A percentile compares a stretch with the other conserved stretches of the same genome.
phyloP scores from a whole-genome alignment of 2,888 invertebrate species.

The Caradrina kadenii region DNA sequence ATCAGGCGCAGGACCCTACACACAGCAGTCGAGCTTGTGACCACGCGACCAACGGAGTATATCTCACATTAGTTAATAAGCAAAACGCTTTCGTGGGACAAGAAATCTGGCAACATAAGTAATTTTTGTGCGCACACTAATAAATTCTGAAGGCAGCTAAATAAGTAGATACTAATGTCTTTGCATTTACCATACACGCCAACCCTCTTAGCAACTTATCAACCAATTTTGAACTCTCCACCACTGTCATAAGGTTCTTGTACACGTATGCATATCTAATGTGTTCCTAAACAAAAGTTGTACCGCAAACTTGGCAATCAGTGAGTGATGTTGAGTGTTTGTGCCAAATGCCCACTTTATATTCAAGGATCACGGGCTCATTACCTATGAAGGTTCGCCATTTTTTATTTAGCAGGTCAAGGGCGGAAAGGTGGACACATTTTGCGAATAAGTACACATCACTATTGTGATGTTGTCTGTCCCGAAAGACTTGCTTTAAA shows the following conservation, averaged over 20 bases:
- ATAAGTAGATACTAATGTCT: slow-evolving; percentile 42
- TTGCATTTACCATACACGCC: slow-evolving; percentile 22
- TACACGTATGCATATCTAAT: slow-evolving; percentile 29
- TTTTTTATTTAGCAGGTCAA: slow-evolving; percentile 56
- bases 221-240: slow-evolving; percentile 27
- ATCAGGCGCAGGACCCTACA: too few species aligned
- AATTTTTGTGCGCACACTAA: slow-evolving; percentile 9
- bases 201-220: background rate
- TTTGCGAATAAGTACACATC: slow-evolving; percentile 24
- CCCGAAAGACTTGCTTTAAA: slow-evolving; percentile 7
- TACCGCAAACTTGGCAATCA: slow-evolving; percentile 61
- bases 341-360: slow-evolving; percentile 64
- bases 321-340: slow-evolving; percentile 59
- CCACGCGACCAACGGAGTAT: too few species aligned
- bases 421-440: slow-evolving; percentile 48
- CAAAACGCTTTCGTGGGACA: too few species aligned
- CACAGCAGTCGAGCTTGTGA: too few species aligned
- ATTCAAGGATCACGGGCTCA: slow-evolving; percentile 60
- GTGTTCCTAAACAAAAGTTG: slow-evolving; percentile 55
- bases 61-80: too few species aligned
- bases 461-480: slow-evolving; percentile 22
- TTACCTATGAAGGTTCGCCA: slow-evolving; percentile 54
- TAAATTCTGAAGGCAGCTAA: slow-evolving; percentile 29
- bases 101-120: background rate
- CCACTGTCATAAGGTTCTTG: slow-evolving; percentile 11